phyloP scores from a whole-genome alignment of 2,888 invertebrate genomes.

The Drosophila neutralis region DNA sequence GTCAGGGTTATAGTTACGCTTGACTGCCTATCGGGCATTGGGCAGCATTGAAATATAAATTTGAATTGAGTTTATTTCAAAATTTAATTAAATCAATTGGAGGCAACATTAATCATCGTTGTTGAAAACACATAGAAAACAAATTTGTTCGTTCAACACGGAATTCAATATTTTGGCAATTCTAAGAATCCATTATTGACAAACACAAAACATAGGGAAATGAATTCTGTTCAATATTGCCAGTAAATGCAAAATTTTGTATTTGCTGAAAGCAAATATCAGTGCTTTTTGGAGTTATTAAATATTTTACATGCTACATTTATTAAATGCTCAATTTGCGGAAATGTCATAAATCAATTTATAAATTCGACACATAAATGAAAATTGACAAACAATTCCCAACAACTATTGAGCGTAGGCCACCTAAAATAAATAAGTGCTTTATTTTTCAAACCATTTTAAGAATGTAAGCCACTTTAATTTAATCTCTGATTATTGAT shows the following conservation, averaged over 20 bases:
- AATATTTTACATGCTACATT: background rate
- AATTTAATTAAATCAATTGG: slow-evolving; percentile 1
- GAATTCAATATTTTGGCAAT: background rate
- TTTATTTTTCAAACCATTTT: background rate
- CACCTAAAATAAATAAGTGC: background rate
- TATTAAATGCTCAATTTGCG: background rate
- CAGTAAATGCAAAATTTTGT: background rate
- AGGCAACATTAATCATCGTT: background rate
- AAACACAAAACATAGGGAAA: background rate
- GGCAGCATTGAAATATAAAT: slow-evolving; percentile 5
- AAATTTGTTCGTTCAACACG: background rate
- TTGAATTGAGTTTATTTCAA: slow-evolving; percentile 11
- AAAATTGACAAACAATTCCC: background rate
- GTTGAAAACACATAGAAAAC: background rate
- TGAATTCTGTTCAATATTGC: background rate
- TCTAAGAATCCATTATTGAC: background rate
- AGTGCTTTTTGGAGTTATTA: background rate
- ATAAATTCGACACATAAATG: background rate
- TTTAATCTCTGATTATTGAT: background rate
- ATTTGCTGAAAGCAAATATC: too few relatives aligned
- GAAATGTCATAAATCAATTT: background rate
- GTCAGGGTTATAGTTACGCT: slow-evolving; percentile 12
- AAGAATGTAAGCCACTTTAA: background rate
- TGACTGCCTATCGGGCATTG: slow-evolving; percentile 3
- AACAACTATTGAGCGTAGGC: background rate